Conservation (phyloP, 1,140 invertebrate genomes). For the Chrysoperla carnea region DNA sequence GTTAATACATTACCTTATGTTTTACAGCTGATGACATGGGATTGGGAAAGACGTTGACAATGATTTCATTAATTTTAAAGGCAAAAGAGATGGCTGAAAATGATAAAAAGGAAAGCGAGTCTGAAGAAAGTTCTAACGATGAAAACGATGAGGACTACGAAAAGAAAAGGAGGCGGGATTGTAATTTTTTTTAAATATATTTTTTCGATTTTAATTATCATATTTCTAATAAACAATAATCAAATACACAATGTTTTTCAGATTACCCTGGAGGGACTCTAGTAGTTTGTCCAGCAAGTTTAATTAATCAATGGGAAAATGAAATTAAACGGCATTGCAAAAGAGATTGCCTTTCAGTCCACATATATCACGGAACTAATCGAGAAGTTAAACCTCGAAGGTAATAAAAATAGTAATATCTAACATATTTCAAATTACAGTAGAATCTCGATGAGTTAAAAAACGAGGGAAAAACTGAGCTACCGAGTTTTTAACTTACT, state of each 20-base stretch:
- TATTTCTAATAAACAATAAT: too few relatives aligned
- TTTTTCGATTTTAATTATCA: constrained; percentile 1
- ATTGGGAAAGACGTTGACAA: constrained; percentile 79
- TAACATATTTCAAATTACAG: neutral
- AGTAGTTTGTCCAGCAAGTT: constrained; percentile 74
- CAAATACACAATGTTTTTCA: too few relatives aligned
- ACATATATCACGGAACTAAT: constrained; percentile 66
- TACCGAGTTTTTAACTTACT: too few relatives aligned
- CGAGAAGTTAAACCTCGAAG: constrained; percentile 41
- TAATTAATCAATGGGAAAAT: constrained; percentile 69
- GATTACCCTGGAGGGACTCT: constrained; percentile 47
- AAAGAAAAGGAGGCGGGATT: neutral
- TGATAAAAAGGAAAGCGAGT: constrained; percentile 8
- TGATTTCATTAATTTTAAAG: constrained; percentile 63
- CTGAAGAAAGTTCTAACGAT: constrained; percentile 19
- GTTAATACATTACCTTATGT: constrained; percentile 8
- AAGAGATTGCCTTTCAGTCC: constrained; percentile 37
- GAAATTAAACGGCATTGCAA: constrained; percentile 55
- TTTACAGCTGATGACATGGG: constrained; percentile 86
- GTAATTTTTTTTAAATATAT: neutral
- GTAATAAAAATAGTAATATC: constrained; percentile 11
- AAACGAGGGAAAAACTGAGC: too few relatives aligned
- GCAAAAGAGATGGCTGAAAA: constrained; percentile 14
- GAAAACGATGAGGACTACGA: constrained; percentile 18
- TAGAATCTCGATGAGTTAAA: too few relatives aligned